These are phyloP conservation scores for Saturnia japonica DNA, from an alignment of 2,888 invertebrate species.

Conservation along the genomic window DNA sequence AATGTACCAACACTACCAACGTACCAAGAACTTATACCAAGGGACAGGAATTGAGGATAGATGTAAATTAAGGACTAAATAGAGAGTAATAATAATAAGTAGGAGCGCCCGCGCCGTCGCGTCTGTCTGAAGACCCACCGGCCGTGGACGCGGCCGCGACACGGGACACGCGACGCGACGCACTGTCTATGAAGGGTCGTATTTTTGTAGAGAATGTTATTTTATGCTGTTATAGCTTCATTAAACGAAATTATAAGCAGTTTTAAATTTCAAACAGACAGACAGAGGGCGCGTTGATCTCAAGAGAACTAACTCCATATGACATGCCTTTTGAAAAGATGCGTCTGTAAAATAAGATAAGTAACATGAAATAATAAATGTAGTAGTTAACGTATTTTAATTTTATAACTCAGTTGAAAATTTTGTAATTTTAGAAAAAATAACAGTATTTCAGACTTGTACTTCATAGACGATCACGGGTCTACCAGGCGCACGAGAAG, in stretches of 20 bases:
- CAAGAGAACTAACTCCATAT: neutral
- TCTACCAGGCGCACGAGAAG: no score
- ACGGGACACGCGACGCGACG: neutral
- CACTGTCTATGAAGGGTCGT: neutral
- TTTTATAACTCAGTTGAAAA: neutral
- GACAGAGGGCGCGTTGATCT: neutral
- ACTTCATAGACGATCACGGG: no score
- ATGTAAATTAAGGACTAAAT: no score
- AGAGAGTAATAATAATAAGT: no score
- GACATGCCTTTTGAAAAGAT: neutral
- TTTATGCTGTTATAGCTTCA: slow-evolving; percentile 2
- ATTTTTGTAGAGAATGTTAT: neutral
- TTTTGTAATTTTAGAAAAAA: no score
- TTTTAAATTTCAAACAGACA: neutral
- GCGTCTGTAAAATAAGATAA: neutral
- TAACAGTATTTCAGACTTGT: no score
- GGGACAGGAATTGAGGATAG: no score
- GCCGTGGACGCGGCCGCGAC: no score
- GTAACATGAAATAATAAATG: no score
- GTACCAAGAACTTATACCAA: no score
- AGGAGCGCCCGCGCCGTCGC: neutral
- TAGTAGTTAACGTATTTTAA: neutral
- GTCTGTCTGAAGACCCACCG: neutral
- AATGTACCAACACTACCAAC: no score
- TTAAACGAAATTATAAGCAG: slow-evolving; percentile 3